Base-by-base conservation (phyloP, 2,797 vertebrate genomes). In the Chloroceryle inda region DNA sequence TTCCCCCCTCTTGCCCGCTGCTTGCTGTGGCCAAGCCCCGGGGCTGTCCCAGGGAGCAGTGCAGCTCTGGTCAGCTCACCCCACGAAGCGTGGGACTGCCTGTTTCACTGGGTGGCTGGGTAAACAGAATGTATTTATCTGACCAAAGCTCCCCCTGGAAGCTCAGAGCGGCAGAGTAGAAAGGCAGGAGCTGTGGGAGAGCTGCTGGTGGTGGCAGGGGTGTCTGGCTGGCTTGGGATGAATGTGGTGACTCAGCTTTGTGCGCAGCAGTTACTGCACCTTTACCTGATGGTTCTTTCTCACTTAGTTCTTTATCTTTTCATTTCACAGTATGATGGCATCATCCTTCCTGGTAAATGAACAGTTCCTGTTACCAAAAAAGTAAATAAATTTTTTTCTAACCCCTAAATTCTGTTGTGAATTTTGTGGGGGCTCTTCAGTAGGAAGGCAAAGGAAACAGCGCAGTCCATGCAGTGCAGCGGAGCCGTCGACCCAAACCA, bases 261-360 rank as follows among this genome's bases (percentile, higher is more conserved):
- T 52, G 33, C 31, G 5, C 31, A 42, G 73, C 8, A 31, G 66
- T 11, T 26, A 1, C 50, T 53, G 45, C 3, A 27, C 31, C 18
- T 91, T 55, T 42, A 52, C 26, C 50, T 40, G 16, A 9, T 26
- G 14, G 15, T 53, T 18, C 38, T 72, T 95, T 84, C 92, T 96
- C 47, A 96, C 72, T 80, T 63, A 11, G 13, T n/a, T 71, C 2
- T 37, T 18, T 59, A 79, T 77, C 94, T 74, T 89, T 29, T 64
- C 49, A 27, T 73, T 62, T 98, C 97, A 42, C 98, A 99, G 99
- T 99, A 99, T 49, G 99, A 99, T 97, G 99, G 99, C 61, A 99
- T 99, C 98, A n/a, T 99, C 98, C 99, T 99, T 96, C 99, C 99
- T 92, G 99, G 99, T 84, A 99, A 99, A 98, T 99, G 97, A 99